A percentile compares a stretch with the other conserved stretches of the same genome.
Evolutionary conservation across 2,888 invertebrate genomes (phyloP).

Genomic region (Meliscaeva auricollis): DNA sequence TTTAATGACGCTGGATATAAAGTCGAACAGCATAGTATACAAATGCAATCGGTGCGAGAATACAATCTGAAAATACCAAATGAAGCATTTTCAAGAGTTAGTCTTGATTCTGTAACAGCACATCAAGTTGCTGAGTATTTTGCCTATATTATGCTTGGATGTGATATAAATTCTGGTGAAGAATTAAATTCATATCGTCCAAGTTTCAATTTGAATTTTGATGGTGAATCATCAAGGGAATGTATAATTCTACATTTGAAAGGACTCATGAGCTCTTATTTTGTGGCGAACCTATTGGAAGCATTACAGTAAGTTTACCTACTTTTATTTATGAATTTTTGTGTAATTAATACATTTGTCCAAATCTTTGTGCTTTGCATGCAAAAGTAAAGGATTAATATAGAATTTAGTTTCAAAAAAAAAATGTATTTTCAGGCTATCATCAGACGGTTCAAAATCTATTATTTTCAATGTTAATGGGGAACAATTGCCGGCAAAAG

Average conservation of each 20-base stretch:
- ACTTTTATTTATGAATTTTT: neutral
- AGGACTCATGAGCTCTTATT: slow-evolving; percentile 85
- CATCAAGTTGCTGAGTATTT: slow-evolving; percentile 86
- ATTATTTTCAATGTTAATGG: slow-evolving; percentile 24
- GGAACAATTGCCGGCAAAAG: neutral
- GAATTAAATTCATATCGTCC: slow-evolving; percentile 79
- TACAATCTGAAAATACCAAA: slow-evolving; percentile 84
- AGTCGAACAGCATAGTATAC: slow-evolving; percentile 84
- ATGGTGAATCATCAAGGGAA: neutral
- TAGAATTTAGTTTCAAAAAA: neutral
- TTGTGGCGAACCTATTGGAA: slow-evolving; percentile 82
- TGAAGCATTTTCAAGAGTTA: slow-evolving; percentile 77
- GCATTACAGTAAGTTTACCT: slow-evolving; percentile 79
- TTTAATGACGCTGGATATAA: slow-evolving; percentile 84
- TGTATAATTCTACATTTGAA: slow-evolving; percentile 80
- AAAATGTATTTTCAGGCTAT: slow-evolving; percentile 34
- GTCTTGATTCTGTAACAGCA: slow-evolving; percentile 77
- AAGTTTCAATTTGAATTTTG: slow-evolving; percentile 23
- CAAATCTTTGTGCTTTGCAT: no score
- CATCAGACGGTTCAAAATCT: slow-evolving; percentile 3
- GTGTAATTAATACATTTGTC: no score
- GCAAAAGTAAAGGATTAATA: no score
- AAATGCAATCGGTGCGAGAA: slow-evolving; percentile 80
- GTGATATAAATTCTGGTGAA: slow-evolving; percentile 80
- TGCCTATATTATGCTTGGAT: slow-evolving; percentile 85